Base-by-base conservation (phyloP, 1,140 invertebrate genomes). In the Drosophila ambigua region DNA sequence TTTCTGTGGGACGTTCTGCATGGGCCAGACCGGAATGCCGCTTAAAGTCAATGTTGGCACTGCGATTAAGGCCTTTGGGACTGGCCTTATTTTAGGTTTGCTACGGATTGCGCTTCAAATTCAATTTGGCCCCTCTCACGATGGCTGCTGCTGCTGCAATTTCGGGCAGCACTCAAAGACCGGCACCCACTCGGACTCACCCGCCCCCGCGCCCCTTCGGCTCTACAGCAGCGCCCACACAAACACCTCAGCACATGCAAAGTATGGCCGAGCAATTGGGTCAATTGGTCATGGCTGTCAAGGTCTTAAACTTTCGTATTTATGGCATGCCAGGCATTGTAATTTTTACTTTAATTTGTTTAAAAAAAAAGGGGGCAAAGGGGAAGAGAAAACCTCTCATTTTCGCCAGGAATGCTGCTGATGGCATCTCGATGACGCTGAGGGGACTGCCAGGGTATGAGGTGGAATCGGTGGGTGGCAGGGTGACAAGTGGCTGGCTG, bases 221-320 rank as follows among this genome's bases (percentile, higher is more conserved):
- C 0, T 16, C 24, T 35, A 45, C 57, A 43, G 35, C 35, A 39
- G 11, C 71, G 6, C 54, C 51, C 61, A 74, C 65, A 64, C 50
- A 65, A 75, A 66, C 60, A 72, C 66, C 72, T 67, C 59, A 16
- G 54, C 51, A 49, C 83, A 87, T 85, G 82, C 78, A 82, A 82
- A 82, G 51, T 65, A 60, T 65, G 68, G 41, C 44, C 52, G 50
- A 67, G 52, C 82, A 85, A 81, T 85, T 85, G 82, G 82, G 82
- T 85, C 82, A 85, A 87, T 87, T 85, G 82, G 82, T 85, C 82
- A 85, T 61, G 78, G 82, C 83, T 85, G 74, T 76, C 82, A 87
- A 85, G 82, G 83, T 87, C 82, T 79, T 82, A 82, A 87, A 65
- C 63, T 81, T 63, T 76, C 69, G 78, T 85, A 85, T 85, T 87